phyloP scores from a whole-genome alignment of 2,797 vertebrate species.

The Sciaenops ocellatus region DNA sequence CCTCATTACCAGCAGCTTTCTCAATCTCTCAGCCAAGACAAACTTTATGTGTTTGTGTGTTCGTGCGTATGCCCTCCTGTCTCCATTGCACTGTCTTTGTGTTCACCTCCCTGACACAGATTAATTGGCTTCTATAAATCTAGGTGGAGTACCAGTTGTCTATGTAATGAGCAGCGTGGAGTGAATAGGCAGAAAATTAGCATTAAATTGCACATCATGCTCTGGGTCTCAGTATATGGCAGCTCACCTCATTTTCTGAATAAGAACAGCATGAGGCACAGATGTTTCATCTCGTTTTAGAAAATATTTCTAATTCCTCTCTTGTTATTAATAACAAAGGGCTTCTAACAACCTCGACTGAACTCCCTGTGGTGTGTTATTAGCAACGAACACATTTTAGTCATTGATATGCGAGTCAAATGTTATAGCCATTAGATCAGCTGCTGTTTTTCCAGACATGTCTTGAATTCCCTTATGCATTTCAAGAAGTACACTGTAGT shows the following conservation, averaged over 20 bases:
- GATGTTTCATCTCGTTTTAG: conserved; percentile 68
- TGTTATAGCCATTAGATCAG: conserved; percentile 19
- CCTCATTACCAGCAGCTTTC: conserved; percentile 55
- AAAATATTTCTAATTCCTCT: conserved; percentile 63
- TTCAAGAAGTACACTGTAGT: not conserved
- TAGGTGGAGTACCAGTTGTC: conserved; percentile 67
- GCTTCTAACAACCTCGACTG: conserved; percentile 62
- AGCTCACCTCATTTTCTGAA: conserved; percentile 56
- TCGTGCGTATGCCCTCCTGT: conserved; percentile 14
- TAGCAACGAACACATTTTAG: conserved; percentile 51
- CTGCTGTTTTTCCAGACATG: not conserved
- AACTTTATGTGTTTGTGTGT: conserved; percentile 54
- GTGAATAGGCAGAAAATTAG: conserved; percentile 72
- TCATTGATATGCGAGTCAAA: conserved; percentile 36
- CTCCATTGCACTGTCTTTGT: conserved; percentile 34
- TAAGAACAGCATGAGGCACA: conserved; percentile 67
- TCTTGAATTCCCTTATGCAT: not conserved
- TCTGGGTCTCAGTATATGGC: conserved; percentile 53
- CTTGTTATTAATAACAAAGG: conserved; percentile 64
- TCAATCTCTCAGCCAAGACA: conserved; percentile 31
- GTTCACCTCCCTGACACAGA: conserved; percentile 66
- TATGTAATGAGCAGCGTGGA: conserved; percentile 66
- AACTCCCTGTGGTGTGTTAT: conserved; percentile 52
- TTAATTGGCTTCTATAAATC: conserved; percentile 73
- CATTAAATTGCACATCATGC: conserved; percentile 74